Percentiles rank a stretch among this genome's conserved stretches.
Conservation (phyloP, 92 coral and sea anemone species). For the Metridium senile region DNA sequence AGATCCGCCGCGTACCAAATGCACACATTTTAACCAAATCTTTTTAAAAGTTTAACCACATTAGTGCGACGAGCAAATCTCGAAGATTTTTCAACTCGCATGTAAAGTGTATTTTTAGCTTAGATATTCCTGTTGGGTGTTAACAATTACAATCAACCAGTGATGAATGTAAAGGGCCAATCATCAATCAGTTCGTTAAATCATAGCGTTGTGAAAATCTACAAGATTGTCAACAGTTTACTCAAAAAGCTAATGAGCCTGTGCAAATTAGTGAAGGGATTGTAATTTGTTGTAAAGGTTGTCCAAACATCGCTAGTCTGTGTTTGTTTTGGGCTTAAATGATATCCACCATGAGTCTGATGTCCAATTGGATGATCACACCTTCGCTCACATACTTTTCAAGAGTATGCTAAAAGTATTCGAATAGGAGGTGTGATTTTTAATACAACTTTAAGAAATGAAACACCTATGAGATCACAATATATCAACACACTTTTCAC, state of each 20-base stretch:
- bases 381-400: conserved; percentile 24
- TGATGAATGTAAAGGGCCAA: conserved; percentile 40
- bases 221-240: conserved; percentile 77
- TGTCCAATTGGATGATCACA: conserved; percentile 39
- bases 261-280: conserved; percentile 46
- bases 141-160: neutral
- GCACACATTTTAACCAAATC: conserved; percentile 20
- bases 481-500: conserved; percentile 2
- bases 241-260: conserved; percentile 47
- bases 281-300: conserved; percentile 64
- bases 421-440: conserved; percentile 22
- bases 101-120: conserved; percentile 20
- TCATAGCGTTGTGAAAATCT: conserved; percentile 44
- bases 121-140: conserved; percentile 2
- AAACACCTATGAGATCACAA: conserved; percentile 2
- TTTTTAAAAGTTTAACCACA: conserved; percentile 34
- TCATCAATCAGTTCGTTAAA: conserved; percentile 38
- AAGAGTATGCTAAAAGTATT: conserved; percentile 20
- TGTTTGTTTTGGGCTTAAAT: conserved; percentile 59
- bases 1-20: conserved; percentile 33
- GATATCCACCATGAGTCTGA: conserved; percentile 34
- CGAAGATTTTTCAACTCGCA: conserved; percentile 15
- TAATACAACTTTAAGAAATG: neutral
- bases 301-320: conserved; percentile 78
- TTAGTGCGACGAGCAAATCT: conserved; percentile 29